Conservation (phyloP, 1,140 invertebrate genomes). For the Bombus affinis region DNA sequence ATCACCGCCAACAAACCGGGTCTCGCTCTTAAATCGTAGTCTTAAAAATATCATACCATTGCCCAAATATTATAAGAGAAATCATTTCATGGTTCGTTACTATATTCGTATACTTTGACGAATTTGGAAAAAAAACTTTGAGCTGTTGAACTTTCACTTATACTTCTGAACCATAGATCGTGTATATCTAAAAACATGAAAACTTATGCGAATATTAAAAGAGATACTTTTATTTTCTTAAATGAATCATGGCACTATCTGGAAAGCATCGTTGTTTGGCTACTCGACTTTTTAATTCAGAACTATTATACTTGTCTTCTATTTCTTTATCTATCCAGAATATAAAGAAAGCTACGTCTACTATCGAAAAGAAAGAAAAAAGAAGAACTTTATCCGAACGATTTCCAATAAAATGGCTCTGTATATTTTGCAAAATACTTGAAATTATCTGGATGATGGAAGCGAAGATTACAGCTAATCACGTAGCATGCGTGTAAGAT, state of each 20-base stretch:
- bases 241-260: too few species aligned
- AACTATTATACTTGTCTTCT: too few species aligned
- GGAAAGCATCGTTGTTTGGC: too few species aligned
- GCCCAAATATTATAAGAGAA: neutral
- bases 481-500: conserved; percentile 18
- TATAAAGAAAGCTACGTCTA: neutral
- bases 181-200: too few species aligned
- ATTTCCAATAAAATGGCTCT: neutral
- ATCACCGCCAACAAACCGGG: neutral
- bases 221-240: neutral
- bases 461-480: neutral
- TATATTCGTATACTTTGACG: neutral
- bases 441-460: neutral
- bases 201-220: neutral
- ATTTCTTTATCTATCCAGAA: neutral
- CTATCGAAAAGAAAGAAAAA: neutral
- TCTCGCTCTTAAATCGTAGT: neutral
- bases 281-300: neutral
- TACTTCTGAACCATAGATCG: neutral
- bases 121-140: neutral
- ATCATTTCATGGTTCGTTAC: neutral
- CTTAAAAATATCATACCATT: conserved; percentile 25
- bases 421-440: neutral
- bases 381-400: neutral
- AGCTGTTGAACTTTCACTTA: neutral